Conservation (phyloP, 53 echinoderm and acorn worm species). For the Henricia sp. region DNA sequence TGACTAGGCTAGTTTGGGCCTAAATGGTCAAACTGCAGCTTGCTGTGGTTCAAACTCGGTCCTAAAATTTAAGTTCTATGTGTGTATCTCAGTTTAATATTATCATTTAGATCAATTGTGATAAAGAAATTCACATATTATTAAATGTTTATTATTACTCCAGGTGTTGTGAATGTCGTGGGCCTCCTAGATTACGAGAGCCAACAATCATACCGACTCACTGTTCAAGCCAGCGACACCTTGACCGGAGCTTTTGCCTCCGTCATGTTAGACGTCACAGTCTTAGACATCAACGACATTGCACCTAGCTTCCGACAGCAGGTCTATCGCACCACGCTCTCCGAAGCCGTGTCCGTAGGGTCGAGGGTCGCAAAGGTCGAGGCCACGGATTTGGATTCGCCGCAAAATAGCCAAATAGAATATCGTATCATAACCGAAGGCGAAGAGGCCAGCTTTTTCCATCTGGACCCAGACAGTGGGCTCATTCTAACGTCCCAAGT, state of each 20-base stretch:
- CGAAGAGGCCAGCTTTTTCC: conserved; percentile 74
- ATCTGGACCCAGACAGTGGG: conserved; percentile 89
- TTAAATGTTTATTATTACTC: conserved; percentile 9
- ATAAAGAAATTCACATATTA: neutral
- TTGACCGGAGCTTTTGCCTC: conserved; percentile 90
- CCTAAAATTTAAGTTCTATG: too few species aligned
- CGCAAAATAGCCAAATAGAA: conserved; percentile 62
- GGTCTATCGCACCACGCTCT: conserved; percentile 81
- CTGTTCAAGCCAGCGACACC: conserved; percentile 88
- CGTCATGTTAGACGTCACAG: conserved; percentile 80
- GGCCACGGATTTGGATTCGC: conserved; percentile 84
- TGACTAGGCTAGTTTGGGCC: too few species aligned
- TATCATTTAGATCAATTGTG: neutral
- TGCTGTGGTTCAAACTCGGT: too few species aligned
- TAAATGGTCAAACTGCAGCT: too few species aligned
- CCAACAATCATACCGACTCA: conserved; percentile 73
- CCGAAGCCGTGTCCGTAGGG: conserved; percentile 87
- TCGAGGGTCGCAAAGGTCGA: conserved; percentile 73
- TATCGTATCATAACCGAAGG: conserved; percentile 82
- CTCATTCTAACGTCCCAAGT: conserved; percentile 87
- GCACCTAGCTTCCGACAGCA: conserved; percentile 78
- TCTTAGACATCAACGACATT: conserved; percentile 91
- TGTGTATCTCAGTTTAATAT: too few species aligned
- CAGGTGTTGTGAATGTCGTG: conserved; percentile 95
- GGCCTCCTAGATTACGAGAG: conserved; percentile 90